Base-by-base conservation (phyloP, 2,888 invertebrate genomes). In the Polia nebulosa region DNA sequence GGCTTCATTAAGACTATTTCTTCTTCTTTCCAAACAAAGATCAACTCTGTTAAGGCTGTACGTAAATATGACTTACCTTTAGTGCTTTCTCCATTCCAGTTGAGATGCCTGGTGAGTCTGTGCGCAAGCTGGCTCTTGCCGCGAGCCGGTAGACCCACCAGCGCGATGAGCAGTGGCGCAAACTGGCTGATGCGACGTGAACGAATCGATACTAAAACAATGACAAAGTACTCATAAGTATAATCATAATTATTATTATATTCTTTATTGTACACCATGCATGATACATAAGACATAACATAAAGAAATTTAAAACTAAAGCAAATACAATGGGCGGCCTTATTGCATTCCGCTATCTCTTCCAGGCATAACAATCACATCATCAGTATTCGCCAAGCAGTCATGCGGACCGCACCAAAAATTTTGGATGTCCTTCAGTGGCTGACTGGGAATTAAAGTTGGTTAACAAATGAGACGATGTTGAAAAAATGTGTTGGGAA, bases 101-200 rank as follows among this genome's bases (percentile, higher is more conserved):
- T 98, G 67, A 99, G 97, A 88, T 99, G 98, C 70, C 99, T 96
- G 60, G 98, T 96, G 49, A 99, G 96, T 86, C 98, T 98, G 89
- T 98, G 98, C 1, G 99, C 98, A 69, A 99, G 97, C 90, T 98
- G 98, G 61, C 98, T 99, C 95, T 99, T 99, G 73, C 99, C 99
- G 34, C 99, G 96, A 22, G 99, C 99, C 1, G 99, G 99, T 71
- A 99, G 95, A 22, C 99, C 99, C 44, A 98, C 99, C 95, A 98
- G 97, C 39, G 98, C 98, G 81, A 99, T 98, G 69, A 99, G 97
- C 75, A 98, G 96, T 2, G 98, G 98, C 29, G 97, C 92, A 61
- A 95, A 96, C 80, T 95, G 93, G 70, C 93, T 94, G 85, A 96
- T 92, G 65, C 95, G 92, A 59, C 92, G 93, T 52, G 94, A 94